Base-by-base conservation (phyloP, 2,888 invertebrate species). In the Malacosoma neustria region DNA sequence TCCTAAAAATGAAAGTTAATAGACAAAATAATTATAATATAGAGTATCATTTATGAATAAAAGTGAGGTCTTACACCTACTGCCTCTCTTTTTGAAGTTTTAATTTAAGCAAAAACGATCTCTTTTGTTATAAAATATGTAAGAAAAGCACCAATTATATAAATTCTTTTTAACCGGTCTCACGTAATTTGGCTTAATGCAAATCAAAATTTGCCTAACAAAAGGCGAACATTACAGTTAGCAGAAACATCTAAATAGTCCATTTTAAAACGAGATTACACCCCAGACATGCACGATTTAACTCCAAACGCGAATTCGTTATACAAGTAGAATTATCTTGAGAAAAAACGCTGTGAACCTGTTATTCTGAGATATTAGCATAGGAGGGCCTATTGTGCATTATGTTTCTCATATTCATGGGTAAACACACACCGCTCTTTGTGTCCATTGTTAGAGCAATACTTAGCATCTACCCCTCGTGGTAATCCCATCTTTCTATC, bases 231-330 rank as follows among this genome's bases (percentile, higher is more conserved):
- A 62, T 68, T 61, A 70, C 70, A 65, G 69, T 63, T 61, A 65
- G 67, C 64, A 63, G 66, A 69, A 72, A 77, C 75, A 71, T 79
- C 80, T 73, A 79, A 80, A 81, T 81, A 79, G 66, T 66, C 54
- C 69, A 63, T 77, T 77, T 72, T 72, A 61, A 71, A 70, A 72
- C 69, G 52, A 65, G 77, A 76, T 76, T 77, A 73, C 75, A 70
- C 56, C 72, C 69, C 55, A 65, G 63, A 69, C 66, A 82, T 71
- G 84, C 74, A 74, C 85, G 77, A 84, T 85, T 85, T 73, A 82
- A 82, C 80, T 57, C 61, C 64, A 72, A 74, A 81, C 75, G 85
- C 85, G 70, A 82, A 85, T 85, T 85, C 85, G 85, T 85, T 85
- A 81, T 80, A 85, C 85, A 84, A 49, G 71, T 54, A 72, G 71